Conservation (phyloP, 2,797 vertebrate genomes). For the Mallotus villosus region DNA sequence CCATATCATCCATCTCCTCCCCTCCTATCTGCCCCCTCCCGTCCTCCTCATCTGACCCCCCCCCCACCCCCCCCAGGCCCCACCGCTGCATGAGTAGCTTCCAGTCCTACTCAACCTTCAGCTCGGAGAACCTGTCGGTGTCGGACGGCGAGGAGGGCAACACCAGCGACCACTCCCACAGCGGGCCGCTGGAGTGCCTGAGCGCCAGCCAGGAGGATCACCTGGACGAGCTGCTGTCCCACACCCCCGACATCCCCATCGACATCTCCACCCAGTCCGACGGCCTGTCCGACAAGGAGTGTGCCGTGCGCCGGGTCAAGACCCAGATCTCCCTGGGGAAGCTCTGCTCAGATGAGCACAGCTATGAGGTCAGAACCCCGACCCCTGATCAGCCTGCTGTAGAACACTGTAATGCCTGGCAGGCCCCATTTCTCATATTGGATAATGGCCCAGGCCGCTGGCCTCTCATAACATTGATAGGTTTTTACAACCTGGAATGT, state of each 20-base stretch:
- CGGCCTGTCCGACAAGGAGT: conserved; percentile 97
- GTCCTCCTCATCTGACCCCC: neutral
- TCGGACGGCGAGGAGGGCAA: conserved; percentile 99
- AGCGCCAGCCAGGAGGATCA: conserved; percentile 84
- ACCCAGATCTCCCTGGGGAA: conserved; percentile 98
- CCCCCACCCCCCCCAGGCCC: conserved; percentile 72
- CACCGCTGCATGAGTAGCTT: conserved; percentile 95
- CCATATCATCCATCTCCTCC: neutral
- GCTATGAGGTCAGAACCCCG: conserved; percentile 84
- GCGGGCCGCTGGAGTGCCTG: conserved; percentile 85
- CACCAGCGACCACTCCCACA: conserved; percentile 96
- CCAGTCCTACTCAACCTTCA: conserved; percentile 98
- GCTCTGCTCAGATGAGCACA: conserved; percentile 90
- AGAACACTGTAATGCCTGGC: no score
- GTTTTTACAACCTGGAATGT: no score
- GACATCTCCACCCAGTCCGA: conserved; percentile 98
- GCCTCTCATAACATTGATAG: no score
- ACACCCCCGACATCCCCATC: conserved; percentile 95
- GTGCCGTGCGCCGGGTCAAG: conserved; percentile 93
- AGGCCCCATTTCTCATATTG: no score
- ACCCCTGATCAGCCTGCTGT: no score
- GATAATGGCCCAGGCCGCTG: no score
- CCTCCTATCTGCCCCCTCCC: neutral
- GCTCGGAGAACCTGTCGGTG: conserved; percentile 96
- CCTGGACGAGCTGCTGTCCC: conserved; percentile 91